Evolutionary conservation across 2,113 vertebrate genomes (phyloP).

Genomic region (Sprattus sprattus): DNA sequence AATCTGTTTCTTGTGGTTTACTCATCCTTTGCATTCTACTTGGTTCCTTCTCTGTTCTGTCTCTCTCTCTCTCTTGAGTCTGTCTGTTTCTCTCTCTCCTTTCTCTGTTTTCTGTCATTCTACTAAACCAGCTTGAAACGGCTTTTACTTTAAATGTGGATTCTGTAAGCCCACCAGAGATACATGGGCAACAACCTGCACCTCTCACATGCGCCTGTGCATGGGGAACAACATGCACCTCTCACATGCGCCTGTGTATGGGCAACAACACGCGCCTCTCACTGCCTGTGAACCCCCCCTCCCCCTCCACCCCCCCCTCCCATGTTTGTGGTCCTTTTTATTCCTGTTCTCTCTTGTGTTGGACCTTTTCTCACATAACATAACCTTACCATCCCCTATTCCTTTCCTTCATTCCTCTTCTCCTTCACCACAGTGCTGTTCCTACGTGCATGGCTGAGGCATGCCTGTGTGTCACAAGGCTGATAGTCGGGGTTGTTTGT

Average conservation of each 20-base stretch:
- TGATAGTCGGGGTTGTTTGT: no score
- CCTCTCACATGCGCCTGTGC: no score
- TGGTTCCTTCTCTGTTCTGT: neutral
- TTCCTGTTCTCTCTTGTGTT: slow-evolving; percentile 9
- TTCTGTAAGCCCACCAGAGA: neutral
- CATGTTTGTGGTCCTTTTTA: neutral
- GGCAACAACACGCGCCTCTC: neutral
- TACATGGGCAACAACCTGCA: neutral
- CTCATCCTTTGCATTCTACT: neutral
- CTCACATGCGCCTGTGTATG: neutral
- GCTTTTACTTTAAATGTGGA: neutral
- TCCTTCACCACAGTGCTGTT: no score
- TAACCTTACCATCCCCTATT: no score
- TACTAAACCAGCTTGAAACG: neutral
- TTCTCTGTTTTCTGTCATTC: neutral
- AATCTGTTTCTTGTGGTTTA: neutral
- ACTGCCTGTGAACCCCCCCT: no score
- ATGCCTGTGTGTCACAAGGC: no score
- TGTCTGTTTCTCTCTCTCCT: no score
- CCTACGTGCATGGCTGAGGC: no score
- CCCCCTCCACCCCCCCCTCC: neutral
- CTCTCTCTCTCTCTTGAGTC: neutral
- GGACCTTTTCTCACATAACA: no score
- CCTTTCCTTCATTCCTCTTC: no score
- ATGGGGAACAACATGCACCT: no score